These are phyloP conservation scores for Orthosia gothica DNA, from an alignment of 2,888 invertebrate species.

Conservation along the genomic window DNA sequence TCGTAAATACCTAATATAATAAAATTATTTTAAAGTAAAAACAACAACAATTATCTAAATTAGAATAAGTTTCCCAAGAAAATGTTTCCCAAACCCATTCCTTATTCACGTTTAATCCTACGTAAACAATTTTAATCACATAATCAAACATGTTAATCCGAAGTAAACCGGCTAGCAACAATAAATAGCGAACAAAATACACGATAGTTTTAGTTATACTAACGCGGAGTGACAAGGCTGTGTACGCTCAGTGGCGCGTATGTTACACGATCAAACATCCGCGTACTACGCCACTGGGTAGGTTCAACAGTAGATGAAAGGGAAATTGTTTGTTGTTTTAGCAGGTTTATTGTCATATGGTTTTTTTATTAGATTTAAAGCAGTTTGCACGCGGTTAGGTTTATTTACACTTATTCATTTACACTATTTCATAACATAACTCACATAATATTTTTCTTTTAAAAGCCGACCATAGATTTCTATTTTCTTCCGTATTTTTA, in stretches of 20 bases:
- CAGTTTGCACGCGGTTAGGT: too few species aligned
- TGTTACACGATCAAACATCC: slow-evolving; percentile 69
- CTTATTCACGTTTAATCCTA: slow-evolving; percentile 32
- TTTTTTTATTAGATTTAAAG: background rate
- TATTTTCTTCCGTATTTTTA: too few species aligned
- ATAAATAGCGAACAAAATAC: slow-evolving; percentile 57
- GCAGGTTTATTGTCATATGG: background rate
- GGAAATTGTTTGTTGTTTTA: slow-evolving; percentile 1
- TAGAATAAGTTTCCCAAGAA: background rate
- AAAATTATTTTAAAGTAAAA: background rate
- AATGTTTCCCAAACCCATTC: background rate
- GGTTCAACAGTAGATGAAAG: slow-evolving; percentile 46
- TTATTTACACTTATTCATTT: too few species aligned
- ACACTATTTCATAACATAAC: too few species aligned
- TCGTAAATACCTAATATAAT: background rate
- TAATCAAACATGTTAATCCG: slow-evolving; percentile 36
- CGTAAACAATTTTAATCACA: slow-evolving; percentile 33
- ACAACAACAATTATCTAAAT: background rate
- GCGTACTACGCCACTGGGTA: slow-evolving; percentile 50
- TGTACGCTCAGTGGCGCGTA: slow-evolving; percentile 67
- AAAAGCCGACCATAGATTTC: too few species aligned
- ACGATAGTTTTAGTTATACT: slow-evolving; percentile 61
- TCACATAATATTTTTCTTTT: too few species aligned
- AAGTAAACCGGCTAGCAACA: slow-evolving; percentile 42
- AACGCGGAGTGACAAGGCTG: slow-evolving; percentile 71